phyloP scores from a whole-genome alignment of 2,888 invertebrate species.

The Limnephilus marmoratus region DNA sequence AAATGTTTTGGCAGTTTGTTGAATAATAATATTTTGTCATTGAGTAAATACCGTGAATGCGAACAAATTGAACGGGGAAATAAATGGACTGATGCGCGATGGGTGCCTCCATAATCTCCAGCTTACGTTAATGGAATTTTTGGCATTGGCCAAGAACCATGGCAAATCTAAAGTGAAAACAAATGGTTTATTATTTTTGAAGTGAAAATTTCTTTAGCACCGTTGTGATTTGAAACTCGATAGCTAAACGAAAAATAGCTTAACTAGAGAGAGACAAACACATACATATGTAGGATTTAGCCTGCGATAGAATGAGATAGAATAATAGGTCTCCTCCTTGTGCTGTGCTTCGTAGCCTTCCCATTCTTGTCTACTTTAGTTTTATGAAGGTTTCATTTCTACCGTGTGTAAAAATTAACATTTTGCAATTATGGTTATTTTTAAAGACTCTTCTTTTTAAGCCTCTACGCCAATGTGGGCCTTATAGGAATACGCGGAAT shows the following conservation, averaged over 20 bases:
- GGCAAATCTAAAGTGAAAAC: background rate
- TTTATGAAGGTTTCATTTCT: no score
- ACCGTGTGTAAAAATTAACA: background rate
- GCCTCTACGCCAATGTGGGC: background rate
- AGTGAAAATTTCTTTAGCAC: no score
- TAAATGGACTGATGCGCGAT: no score
- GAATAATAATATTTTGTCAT: background rate
- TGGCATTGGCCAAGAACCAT: background rate
- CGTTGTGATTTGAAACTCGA: no score
- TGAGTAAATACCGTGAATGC: background rate
- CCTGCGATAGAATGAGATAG: no score
- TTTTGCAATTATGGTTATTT: background rate
- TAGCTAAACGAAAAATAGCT: no score
- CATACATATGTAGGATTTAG: no score
- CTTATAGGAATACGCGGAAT: background rate
- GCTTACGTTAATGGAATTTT: background rate
- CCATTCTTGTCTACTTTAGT: no score
- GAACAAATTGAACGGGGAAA: background rate
- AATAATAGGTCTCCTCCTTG: no score
- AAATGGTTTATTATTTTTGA: background rate
- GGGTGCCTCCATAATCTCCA: no score
- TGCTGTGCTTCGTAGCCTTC: no score
- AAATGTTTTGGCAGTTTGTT: background rate
- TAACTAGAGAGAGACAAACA: no score
- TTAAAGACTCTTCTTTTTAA: background rate